A percentile compares a stretch with the other conserved stretches of the same genome.
phyloP scores from a whole-genome alignment of 2,888 invertebrate species.

The Microplitis deprimator region DNA sequence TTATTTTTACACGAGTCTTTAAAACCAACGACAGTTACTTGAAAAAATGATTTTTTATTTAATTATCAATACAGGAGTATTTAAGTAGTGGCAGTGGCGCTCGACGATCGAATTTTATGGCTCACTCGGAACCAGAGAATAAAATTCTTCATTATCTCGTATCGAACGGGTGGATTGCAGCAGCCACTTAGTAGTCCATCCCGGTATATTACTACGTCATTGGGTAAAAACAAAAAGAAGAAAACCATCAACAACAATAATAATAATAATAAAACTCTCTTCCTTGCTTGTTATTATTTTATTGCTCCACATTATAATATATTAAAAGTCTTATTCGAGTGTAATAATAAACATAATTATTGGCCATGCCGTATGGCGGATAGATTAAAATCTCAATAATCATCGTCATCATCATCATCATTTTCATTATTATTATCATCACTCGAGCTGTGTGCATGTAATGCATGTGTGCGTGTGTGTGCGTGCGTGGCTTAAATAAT shows the following conservation, averaged over 20 bases:
- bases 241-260: not conserved
- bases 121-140: constrained; percentile 74
- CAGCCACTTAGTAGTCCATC: constrained; percentile 63
- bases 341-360: not conserved
- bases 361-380: not conserved
- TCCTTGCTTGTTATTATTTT: not conserved
- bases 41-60: not conserved
- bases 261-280: not conserved
- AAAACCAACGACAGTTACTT: not conserved
- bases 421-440: not conserved
- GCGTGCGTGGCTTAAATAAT: not conserved
- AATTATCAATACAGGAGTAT: constrained; percentile 64
- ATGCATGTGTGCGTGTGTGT: not conserved
- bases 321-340: not conserved
- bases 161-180: constrained; percentile 75
- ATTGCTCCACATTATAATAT: not conserved
- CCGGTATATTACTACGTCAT: not conserved
- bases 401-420: not conserved
- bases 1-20: too few relatives aligned
- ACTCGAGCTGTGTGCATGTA: not conserved
- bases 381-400: not conserved
- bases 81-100: constrained; percentile 69
- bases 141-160: constrained; percentile 75
- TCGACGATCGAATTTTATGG: constrained; percentile 67
- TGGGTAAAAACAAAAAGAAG: not conserved